Conservation (phyloP, 2,113 vertebrate species). For the Ctenomys sociabilis region DNA sequence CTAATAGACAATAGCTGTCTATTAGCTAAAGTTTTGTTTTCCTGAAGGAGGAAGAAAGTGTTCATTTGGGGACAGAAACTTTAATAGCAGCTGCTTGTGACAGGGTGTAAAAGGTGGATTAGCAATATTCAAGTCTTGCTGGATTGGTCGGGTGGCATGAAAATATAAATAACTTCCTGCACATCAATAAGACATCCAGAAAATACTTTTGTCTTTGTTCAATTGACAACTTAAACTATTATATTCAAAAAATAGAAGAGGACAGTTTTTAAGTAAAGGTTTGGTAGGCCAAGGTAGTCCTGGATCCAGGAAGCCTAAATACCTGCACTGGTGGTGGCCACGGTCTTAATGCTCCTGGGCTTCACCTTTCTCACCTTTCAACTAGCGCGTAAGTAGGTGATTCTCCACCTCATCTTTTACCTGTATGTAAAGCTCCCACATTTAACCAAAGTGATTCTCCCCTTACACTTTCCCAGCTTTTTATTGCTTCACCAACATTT, state of each 20-base stretch:
- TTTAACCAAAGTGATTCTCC: not conserved
- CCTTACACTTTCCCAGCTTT: not conserved
- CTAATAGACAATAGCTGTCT: too few species aligned
- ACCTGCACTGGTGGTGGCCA: not conserved
- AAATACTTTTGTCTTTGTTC: not conserved
- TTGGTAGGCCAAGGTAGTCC: not conserved
- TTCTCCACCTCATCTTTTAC: not conserved
- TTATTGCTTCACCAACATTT: conserved; percentile 29
- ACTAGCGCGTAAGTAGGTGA: not conserved
- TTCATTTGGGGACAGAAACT: not conserved
- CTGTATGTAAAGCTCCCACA: not conserved
- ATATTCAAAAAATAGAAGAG: not conserved
- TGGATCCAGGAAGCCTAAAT: not conserved
- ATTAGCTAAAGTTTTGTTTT: not conserved
- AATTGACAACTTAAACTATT: not conserved
- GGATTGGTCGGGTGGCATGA: not conserved
- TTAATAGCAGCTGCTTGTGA: not conserved
- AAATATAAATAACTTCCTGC: not conserved
- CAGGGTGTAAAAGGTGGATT: too few species aligned
- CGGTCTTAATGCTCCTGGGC: not conserved
- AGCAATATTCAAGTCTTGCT: not conserved
- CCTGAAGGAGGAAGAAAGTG: not conserved
- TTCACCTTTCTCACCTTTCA: conserved; percentile 16
- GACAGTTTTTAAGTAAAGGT: not conserved
- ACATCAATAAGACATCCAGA: not conserved